Evolutionary conservation across 2,797 vertebrate species (phyloP), one percentile per base, ranked within the genome.

Genomic region (Sitta carolinensis): DNA sequence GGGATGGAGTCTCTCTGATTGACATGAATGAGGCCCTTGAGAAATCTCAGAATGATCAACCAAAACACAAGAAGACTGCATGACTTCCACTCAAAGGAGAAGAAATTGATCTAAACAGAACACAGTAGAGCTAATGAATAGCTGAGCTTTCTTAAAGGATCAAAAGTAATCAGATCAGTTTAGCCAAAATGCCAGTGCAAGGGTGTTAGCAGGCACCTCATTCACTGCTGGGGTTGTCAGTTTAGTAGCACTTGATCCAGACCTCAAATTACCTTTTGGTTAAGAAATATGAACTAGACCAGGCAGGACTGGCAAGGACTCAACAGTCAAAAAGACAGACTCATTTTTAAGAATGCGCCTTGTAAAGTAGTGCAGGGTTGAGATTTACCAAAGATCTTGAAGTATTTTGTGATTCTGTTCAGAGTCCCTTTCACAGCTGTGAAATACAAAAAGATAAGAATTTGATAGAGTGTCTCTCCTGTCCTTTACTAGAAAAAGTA

Each of bases 1-100:
- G 90, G 42, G 67, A 90, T 43, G 70, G 40, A 84, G 52, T 75
- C 54, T 76, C 54, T 73, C 70, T 79, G 83, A 93, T 15, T 85
- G 69, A 87, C 54, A 29, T 11, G 40, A 93, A 92, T 2, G 20
- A 94, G 59, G 30, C 70, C 70, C 38, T 57, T 17, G 70, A 91
- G 91, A 89, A 95, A 94, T 52, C 57, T 43, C 87, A 92, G 36
- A 72, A 87, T 36, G 43, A 96, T 70, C 70, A 95, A 92, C 55
- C 43, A 66, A 81, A 80, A 61, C 74, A 82, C 42, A 78, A 30
- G 54, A 84, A 61, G n/a, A 77, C 47, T 38, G 48, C 36, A 19
- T 12, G 51, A 72, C 32, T 78, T 87, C 43, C 32, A 68, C 13
- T 40, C 40, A 91, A 79, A 90, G 11, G 40, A 93, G 74, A 76